Percentiles rank a stretch among this genome's conserved stretches.
Conservation (phyloP, 2,888 invertebrate genomes). For the Cephus spinipes region DNA sequence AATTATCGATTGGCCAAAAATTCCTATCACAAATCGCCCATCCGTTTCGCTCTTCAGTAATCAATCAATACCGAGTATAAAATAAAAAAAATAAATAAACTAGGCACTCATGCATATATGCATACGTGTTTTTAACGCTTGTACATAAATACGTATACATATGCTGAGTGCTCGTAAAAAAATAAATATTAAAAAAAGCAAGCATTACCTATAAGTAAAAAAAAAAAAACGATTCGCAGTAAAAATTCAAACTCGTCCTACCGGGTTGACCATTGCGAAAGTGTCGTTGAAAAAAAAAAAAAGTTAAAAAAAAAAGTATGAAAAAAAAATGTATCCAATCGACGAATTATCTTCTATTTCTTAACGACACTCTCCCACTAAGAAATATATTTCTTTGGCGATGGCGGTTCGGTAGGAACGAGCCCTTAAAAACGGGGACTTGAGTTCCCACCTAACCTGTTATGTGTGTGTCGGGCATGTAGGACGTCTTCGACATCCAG, state of each 20-base stretch:
- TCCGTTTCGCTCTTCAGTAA: background rate
- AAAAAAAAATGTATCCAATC: background rate
- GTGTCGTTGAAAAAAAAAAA: conserved; percentile 8
- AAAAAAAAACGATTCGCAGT: conserved; percentile 17
- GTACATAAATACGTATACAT: conserved; percentile 7
- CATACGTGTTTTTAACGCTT: background rate
- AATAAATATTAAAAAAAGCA: conserved; percentile 20
- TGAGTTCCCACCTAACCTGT: conserved; percentile 20
- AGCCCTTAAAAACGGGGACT: conserved; percentile 19
- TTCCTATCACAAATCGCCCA: background rate
- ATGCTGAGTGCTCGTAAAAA: background rate
- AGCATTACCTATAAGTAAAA: conserved; percentile 48
- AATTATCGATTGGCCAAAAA: background rate
- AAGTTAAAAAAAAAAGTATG: conserved; percentile 3
- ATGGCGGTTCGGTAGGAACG: conserved; percentile 16
- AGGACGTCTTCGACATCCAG: conserved; percentile 77
- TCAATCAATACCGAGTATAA: background rate
- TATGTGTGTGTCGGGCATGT: conserved; percentile 66
- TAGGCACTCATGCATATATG: no score
- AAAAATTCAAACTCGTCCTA: background rate
- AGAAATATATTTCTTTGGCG: background rate
- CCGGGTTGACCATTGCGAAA: background rate
- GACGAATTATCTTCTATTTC: background rate
- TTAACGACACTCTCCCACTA: background rate
- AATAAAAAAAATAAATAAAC: background rate